Conservation (phyloP, 2,113 vertebrate genomes). For the Trematomus loennbergii region DNA sequence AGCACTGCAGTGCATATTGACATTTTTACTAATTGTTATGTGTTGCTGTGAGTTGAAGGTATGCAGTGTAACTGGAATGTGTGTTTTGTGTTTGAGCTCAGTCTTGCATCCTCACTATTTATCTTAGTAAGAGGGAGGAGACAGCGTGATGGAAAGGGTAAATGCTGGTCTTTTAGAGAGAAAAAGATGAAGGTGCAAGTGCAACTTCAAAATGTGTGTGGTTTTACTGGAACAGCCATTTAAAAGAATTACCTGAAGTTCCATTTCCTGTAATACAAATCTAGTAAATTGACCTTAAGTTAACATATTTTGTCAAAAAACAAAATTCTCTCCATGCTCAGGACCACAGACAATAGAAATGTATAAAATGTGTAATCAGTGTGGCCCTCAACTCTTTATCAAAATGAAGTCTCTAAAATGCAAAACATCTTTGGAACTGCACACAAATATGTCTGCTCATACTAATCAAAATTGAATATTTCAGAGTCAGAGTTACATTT, state of each 20-base stretch:
- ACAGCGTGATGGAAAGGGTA: background rate
- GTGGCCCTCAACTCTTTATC: no score
- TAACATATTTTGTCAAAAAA: background rate
- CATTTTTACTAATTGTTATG: constrained; percentile 45
- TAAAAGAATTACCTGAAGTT: background rate
- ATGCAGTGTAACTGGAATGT: constrained; percentile 73
- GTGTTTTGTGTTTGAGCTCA: constrained; percentile 59
- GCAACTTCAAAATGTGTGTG: background rate
- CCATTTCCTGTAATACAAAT: background rate
- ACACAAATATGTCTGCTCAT: background rate
- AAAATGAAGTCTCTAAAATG: background rate
- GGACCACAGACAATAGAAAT: background rate
- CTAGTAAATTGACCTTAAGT: background rate
- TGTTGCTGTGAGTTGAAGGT: constrained; percentile 41
- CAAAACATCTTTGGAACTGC: background rate
- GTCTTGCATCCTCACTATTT: constrained; percentile 21
- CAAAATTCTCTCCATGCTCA: background rate
- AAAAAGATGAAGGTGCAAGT: background rate
- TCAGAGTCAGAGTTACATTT: constrained; percentile 11
- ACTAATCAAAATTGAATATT: background rate
- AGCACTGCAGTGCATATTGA: constrained; percentile 16
- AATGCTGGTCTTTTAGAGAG: background rate
- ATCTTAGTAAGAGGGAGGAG: constrained; percentile 19
- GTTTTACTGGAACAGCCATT: background rate
- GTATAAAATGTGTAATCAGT: background rate